Base-by-base conservation (phyloP, 2,113 vertebrate species). In the Lota lota region DNA sequence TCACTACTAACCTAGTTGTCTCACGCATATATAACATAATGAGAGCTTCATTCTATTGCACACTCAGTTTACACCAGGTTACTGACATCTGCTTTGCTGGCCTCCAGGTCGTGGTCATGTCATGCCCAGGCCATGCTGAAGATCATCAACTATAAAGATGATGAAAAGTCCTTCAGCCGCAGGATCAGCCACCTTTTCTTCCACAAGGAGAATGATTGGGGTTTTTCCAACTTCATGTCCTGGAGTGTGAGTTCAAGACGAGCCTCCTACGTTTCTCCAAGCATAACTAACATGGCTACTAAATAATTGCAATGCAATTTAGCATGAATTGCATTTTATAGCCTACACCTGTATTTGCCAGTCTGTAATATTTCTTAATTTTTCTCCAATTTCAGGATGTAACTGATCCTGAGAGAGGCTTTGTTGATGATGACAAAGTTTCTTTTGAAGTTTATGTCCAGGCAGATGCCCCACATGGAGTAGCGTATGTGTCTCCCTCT, bases 181-280 rank as follows among this genome's bases (percentile, higher is more conserved):
- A 94, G 96, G 24, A 99, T 99, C 85, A 99, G 97, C 83, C 97
- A 99, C 79, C 91, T 99, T 68, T 99, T 99, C 90, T 99, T 98
- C 92, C 97, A 99, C 88, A 99, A 99, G 89, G 97, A 99, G 79
- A 99, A 99, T 7, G 97, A 99, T 68, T 99, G 97, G 97, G 97
- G 97, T 68, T 99, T 99, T 84, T 99, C 97, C 81, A 99, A 97
- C 86, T 99, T 99, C 80, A 98, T 99, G 97, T 95, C 97, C 72
- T 99, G 97, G 96, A 98, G 95, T 81, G 97, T 99, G 92, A 97
- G 97, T 95, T 47, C 40, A 47, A 8, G 40, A 47, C 40, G 2
- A 47, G 40, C 12, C 40, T 47, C 40, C 40, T 47, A 47, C 40
- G 8, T 47, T 47, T 47, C 12, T 47, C 40, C 40, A 47, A 47